Evolutionary conservation across 64 coral and sea anemone genomes (phyloP).

Genomic region (Stichodactyla helianthus): DNA sequence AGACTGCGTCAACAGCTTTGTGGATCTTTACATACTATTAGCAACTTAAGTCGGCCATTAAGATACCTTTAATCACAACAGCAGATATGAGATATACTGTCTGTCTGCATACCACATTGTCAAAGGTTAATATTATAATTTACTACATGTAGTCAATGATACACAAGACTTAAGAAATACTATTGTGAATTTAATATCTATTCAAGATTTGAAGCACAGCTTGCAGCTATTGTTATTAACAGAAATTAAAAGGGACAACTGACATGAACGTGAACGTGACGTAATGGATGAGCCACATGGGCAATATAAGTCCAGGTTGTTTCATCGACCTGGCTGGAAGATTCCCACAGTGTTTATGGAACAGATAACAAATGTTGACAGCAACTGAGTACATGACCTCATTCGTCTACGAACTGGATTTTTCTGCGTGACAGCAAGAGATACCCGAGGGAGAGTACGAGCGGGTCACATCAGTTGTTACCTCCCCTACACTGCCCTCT

Average conservation of each 20-base stretch:
- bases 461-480: too few relatives aligned
- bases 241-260: neutral
- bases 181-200: neutral
- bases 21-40: constrained; percentile 3
- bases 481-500: too few relatives aligned
- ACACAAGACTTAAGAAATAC: neutral
- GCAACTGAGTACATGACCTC: neutral
- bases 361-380: neutral
- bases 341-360: neutral
- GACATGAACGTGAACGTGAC: neutral
- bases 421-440: neutral
- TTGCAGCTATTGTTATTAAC: neutral
- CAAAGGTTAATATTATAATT: neutral
- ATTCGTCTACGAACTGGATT: neutral
- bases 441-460: neutral
- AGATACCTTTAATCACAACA: neutral
- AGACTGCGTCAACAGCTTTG: neutral
- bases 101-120: neutral
- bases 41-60: neutral
- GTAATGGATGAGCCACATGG: neutral
- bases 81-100: neutral
- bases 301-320: neutral
- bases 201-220: neutral
- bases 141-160: neutral
- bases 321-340: neutral